phyloP scores from a whole-genome alignment of 2,113 vertebrate species.

The Dicentrarchus labrax region DNA sequence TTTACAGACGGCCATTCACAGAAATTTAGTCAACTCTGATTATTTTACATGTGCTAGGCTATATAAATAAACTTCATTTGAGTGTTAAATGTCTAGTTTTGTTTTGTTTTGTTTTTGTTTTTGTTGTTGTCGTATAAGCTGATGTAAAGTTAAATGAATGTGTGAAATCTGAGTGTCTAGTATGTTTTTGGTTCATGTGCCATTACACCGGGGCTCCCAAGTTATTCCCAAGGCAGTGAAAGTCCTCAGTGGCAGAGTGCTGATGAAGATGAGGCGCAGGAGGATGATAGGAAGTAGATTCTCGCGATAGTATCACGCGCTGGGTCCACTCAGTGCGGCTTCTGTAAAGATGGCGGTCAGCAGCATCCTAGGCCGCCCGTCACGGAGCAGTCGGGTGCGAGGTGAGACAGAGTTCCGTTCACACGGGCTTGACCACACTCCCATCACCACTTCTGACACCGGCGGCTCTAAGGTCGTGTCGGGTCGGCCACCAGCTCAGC shows the following conservation, averaged over 20 bases:
- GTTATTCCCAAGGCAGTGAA: neutral
- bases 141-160: too few relatives aligned
- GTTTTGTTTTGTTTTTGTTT: too few relatives aligned
- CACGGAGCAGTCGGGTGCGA: conserved; percentile 89
- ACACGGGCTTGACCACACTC: neutral
- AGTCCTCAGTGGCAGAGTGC: neutral
- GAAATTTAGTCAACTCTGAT: too few relatives aligned
- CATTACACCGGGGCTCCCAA: too few relatives aligned
- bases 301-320: conserved; percentile 33
- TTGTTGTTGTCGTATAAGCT: too few relatives aligned
- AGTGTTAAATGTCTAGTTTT: too few relatives aligned
- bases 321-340: neutral
- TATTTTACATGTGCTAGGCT: too few relatives aligned
- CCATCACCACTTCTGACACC: too few relatives aligned
- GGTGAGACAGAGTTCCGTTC: conserved; percentile 73
- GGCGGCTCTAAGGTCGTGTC: neutral
- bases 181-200: too few relatives aligned
- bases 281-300: neutral
- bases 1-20: too few relatives aligned
- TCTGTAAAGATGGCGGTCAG: conserved; percentile 90
- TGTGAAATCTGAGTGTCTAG: too few relatives aligned
- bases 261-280: conserved; percentile 13
- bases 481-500: neutral
- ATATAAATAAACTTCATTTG: too few relatives aligned
- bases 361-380: conserved; percentile 86